These are phyloP conservation scores for Acipenser ruthenus DNA, from an alignment of 2,797 vertebrate genomes.

Conservation along the genomic window DNA sequence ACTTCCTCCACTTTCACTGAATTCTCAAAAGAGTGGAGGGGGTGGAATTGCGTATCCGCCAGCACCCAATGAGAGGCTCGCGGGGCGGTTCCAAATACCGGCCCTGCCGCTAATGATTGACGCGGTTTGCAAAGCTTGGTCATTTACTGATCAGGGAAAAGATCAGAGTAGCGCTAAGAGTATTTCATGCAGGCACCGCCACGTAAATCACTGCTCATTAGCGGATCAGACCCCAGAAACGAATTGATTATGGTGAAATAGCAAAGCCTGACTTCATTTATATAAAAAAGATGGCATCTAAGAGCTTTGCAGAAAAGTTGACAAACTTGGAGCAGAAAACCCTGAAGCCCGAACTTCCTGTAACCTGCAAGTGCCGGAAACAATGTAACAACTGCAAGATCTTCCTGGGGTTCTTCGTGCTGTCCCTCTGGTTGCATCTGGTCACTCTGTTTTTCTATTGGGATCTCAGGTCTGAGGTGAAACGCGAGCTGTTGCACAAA, in stretches of 20 bases:
- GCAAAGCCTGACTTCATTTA: constrained; percentile 32
- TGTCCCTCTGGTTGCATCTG: constrained; percentile 81
- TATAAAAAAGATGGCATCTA: constrained; percentile 47
- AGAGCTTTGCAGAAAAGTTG: constrained; percentile 43
- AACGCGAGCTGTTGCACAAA: constrained; percentile 66
- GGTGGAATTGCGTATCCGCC: constrained; percentile 13
- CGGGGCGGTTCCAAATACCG: constrained; percentile 36
- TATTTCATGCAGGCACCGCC: constrained; percentile 21
- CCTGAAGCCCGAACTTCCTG: constrained; percentile 46
- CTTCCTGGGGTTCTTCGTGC: constrained; percentile 80
- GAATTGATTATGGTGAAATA: constrained; percentile 56
- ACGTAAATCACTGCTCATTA: constrained; percentile 41
- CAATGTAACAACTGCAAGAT: constrained; percentile 69
- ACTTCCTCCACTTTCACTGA: no score
- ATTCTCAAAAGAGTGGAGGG: neutral
- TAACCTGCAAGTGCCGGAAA: constrained; percentile 54
- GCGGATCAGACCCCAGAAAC: constrained; percentile 41
- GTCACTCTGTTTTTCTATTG: constrained; percentile 82
- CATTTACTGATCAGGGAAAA: constrained; percentile 41
- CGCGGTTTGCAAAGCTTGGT: constrained; percentile 41
- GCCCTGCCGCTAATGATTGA: constrained; percentile 34
- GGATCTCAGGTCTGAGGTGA: constrained; percentile 80
- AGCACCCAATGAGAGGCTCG: constrained; percentile 42
- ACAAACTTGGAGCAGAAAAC: constrained; percentile 44
- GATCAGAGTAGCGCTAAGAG: constrained; percentile 29